These are phyloP conservation scores for Erebia ligea DNA, from an alignment of 2,888 invertebrate species.

Conservation along the genomic window DNA sequence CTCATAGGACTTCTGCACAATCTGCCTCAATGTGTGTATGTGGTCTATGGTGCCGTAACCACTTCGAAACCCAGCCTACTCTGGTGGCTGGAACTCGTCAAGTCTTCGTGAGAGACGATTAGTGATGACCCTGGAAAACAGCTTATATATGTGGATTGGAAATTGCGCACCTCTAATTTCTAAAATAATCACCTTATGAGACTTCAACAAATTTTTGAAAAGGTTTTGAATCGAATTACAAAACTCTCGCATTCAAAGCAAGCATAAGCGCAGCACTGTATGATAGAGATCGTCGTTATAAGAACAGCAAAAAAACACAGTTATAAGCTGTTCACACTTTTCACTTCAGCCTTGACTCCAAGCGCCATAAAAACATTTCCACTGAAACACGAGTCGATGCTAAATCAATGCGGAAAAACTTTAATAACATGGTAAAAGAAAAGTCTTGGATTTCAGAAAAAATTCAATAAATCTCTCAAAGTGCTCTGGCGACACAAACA, in stretches of 20 bases:
- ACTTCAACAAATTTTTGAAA: not conserved
- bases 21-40: too few species aligned
- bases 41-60: too few species aligned
- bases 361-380: not conserved
- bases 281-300: not conserved
- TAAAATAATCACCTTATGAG: too few species aligned
- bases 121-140: too few species aligned
- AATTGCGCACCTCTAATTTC: too few species aligned
- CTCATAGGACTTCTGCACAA: too few species aligned
- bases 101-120: too few species aligned
- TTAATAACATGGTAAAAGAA: slow-evolving; percentile 19
- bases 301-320: not conserved
- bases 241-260: not conserved
- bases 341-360: not conserved
- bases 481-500: slow-evolving; percentile 37
- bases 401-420: slow-evolving; percentile 17
- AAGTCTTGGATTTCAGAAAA: slow-evolving; percentile 25
- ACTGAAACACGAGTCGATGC: slow-evolving; percentile 5
- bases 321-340: not conserved
- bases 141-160: too few species aligned
- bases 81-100: too few species aligned
- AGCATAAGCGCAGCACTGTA: not conserved
- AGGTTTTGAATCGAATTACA: not conserved
- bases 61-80: too few species aligned
- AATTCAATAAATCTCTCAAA: slow-evolving; percentile 37